These are phyloP conservation scores for Alfaro cultratus DNA, from an alignment of 2,797 vertebrate genomes.

Conservation along the genomic window DNA sequence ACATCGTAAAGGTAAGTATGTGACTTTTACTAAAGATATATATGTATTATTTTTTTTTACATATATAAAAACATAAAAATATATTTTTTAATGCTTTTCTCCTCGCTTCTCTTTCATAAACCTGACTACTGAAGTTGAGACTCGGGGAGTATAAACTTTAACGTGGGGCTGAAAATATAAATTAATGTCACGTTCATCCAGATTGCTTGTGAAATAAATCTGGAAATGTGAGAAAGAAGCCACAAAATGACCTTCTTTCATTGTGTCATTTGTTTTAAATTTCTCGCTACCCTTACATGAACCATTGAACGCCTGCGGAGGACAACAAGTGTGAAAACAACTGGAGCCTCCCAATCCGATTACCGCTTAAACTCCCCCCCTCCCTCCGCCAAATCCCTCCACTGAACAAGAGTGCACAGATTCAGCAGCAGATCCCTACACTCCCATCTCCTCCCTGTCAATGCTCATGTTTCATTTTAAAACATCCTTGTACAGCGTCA, in stretches of 20 bases:
- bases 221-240: not conserved
- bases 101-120: constrained; percentile 17
- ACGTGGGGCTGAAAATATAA: not conserved
- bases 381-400: constrained; percentile 50
- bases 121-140: not conserved
- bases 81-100: too few relatives aligned
- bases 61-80: too few relatives aligned
- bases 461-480: constrained; percentile 60
- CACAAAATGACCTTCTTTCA: not conserved
- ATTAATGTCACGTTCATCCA: not conserved
- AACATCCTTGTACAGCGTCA: constrained; percentile 36
- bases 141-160: not conserved
- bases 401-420: constrained; percentile 46
- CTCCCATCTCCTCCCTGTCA: constrained; percentile 54
- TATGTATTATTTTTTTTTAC: not conserved
- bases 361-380: constrained; percentile 52
- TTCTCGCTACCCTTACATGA: constrained; percentile 10
- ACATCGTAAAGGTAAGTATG: not conserved
- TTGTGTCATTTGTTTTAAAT: not conserved
- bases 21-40: not conserved
- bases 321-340: constrained; percentile 43
- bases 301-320: constrained; percentile 41
- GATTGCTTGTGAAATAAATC: not conserved
- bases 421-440: constrained; percentile 50
- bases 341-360: constrained; percentile 63